Evolutionary conservation across 2,888 invertebrate genomes (phyloP).

Genomic region (Meliscaeva auricollis): DNA sequence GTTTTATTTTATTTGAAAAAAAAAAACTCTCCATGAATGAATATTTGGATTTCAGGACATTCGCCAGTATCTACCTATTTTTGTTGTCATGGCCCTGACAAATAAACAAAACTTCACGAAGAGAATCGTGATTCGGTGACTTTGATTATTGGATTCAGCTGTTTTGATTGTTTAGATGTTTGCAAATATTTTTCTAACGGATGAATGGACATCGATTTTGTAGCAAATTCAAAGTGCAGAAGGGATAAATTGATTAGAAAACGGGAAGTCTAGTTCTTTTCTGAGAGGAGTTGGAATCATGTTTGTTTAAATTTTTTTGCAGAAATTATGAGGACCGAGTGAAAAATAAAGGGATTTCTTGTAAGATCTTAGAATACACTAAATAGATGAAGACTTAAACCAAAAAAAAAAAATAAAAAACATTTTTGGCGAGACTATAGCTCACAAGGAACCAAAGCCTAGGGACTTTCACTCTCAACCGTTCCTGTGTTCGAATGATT

Average conservation of each 20-base stretch:
- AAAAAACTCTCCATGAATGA: neutral
- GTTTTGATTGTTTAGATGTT: slow-evolving; percentile 12
- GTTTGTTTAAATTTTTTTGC: no score
- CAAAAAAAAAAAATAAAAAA: no score
- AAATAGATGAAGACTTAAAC: no score
- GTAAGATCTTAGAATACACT: no score
- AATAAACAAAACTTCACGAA: slow-evolving; percentile 19
- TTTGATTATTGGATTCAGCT: neutral
- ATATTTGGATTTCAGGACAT: neutral
- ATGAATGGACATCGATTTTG: slow-evolving; percentile 17
- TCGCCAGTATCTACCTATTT: neutral
- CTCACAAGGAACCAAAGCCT: no score
- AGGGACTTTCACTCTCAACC: no score
- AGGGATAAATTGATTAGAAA: neutral
- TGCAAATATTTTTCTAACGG: slow-evolving; percentile 38
- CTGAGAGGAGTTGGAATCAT: no score
- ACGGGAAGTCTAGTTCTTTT: neutral
- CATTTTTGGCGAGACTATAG: no score
- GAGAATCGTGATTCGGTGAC: slow-evolving; percentile 19
- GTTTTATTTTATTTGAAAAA: neutral
- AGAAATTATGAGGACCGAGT: no score
- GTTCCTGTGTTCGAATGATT: no score
- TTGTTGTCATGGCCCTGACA: neutral
- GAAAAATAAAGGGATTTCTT: no score
- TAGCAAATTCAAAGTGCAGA: neutral